Conservation (phyloP, 2,888 invertebrate species). For the Bombylius major region DNA sequence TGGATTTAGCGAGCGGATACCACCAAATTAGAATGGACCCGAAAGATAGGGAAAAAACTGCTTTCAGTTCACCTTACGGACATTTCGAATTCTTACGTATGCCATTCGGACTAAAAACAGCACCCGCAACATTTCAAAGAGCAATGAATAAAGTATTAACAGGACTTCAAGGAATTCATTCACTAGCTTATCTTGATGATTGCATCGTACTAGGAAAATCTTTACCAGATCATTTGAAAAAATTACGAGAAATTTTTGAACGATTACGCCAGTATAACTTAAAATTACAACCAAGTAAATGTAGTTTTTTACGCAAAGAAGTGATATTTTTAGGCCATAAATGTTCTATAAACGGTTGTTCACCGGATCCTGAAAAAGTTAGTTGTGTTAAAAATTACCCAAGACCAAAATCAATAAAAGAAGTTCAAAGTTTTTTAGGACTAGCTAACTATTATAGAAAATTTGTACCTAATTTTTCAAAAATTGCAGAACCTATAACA, state of each 20-base stretch:
- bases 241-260: constrained; percentile 15
- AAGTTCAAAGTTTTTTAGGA: constrained; percentile 3
- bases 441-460: constrained; percentile 6
- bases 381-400: no score
- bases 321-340: constrained; percentile 16
- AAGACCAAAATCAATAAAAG: no score
- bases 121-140: constrained; percentile 16
- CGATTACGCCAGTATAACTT: constrained; percentile 15
- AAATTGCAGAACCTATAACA: constrained; percentile 1
- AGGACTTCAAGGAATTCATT: constrained; percentile 20
- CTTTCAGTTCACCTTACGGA: constrained; percentile 9
- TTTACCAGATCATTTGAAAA: constrained; percentile 1
- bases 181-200: constrained; percentile 8
- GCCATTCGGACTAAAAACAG: not conserved
- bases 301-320: constrained; percentile 16
- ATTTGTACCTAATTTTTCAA: constrained; percentile 6
- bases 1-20: constrained; percentile 30
- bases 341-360: constrained; percentile 20
- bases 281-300: constrained; percentile 18
- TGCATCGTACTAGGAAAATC: constrained; percentile 11
- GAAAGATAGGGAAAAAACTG: constrained; percentile 10
- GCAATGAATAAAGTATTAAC: constrained; percentile 28
- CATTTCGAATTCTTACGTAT: constrained; percentile 23
- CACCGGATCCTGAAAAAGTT: constrained; percentile 16
- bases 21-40: constrained; percentile 25